Conservation (phyloP, 2,113 vertebrate species). For the Xerus inauris region DNA sequence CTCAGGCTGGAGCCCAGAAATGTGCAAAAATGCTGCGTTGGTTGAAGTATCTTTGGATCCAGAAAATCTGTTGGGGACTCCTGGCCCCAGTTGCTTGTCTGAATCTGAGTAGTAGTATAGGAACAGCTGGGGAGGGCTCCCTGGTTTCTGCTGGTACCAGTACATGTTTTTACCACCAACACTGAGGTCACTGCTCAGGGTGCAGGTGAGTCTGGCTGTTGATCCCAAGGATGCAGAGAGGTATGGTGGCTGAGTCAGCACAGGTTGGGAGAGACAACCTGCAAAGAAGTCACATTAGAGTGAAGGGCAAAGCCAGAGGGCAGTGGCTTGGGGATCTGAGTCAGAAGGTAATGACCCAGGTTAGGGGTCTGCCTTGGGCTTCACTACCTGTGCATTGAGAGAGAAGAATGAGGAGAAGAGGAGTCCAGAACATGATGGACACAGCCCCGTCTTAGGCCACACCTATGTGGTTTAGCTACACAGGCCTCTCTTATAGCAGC, state of each 20-base stretch:
- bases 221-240: neutral
- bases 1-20: neutral
- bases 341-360: neutral
- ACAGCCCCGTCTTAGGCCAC: neutral
- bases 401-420: neutral
- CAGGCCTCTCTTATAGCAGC: too few species aligned
- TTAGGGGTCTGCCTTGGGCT: neutral
- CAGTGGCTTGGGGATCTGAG: neutral
- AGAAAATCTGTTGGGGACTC: neutral
- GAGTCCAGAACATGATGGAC: neutral
- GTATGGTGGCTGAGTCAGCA: neutral
- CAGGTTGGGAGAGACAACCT: neutral
- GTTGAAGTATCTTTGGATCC: neutral
- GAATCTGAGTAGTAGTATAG: neutral
- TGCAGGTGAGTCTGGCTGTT: neutral
- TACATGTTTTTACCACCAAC: neutral
- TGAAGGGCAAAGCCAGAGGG: accelerated
- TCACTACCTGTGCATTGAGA: neutral
- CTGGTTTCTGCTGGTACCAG: neutral
- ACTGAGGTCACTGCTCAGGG: neutral
- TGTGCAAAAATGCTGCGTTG: neutral
- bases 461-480: too few species aligned
- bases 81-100: neutral
- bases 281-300: neutral
- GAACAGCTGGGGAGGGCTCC: neutral